A percentile compares a stretch with the other conserved stretches of the same genome.
These are phyloP conservation scores for Erebia aethiops DNA, from an alignment of 2,888 invertebrate genomes.

Conservation along the genomic window DNA sequence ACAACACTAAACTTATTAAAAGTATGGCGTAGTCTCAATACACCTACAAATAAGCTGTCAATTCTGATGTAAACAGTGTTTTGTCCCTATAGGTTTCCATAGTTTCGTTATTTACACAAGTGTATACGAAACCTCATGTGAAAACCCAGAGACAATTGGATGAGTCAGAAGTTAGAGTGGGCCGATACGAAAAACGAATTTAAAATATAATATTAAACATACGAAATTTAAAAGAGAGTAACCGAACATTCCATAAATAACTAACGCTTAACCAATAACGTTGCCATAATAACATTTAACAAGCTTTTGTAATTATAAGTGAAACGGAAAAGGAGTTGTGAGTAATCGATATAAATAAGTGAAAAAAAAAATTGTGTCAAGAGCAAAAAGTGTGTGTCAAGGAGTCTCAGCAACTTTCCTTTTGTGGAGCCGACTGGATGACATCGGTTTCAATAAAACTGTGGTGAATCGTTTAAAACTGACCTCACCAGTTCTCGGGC, in stretches of 20 bases:
- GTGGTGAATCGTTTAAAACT: constrained; percentile 67
- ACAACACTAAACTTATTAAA: constrained; percentile 59
- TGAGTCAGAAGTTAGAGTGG: constrained; percentile 53
- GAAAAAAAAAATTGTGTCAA: constrained; percentile 71
- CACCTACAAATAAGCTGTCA: constrained; percentile 55
- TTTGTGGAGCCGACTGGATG: constrained; percentile 71
- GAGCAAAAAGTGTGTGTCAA: constrained; percentile 79
- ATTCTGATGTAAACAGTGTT: constrained; percentile 56
- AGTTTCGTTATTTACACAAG: constrained; percentile 69
- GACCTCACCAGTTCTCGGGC: constrained; percentile 59
- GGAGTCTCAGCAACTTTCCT: constrained; percentile 75
- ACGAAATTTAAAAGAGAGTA: constrained; percentile 48
- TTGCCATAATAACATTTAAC: constrained; percentile 77
- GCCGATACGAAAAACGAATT: constrained; percentile 56
- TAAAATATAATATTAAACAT: constrained; percentile 51
- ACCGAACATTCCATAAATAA: constrained; percentile 72
- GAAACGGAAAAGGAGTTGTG: constrained; percentile 47
- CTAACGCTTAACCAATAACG: constrained; percentile 66
- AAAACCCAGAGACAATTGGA: constrained; percentile 57
- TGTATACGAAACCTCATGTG: constrained; percentile 64
- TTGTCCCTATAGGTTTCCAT: constrained; percentile 58
- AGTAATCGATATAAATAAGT: constrained; percentile 53
- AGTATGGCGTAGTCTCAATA: constrained; percentile 50
- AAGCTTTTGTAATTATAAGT: constrained; percentile 48
- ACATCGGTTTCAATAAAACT: constrained; percentile 65